These are phyloP conservation scores for Dendrocincla tyrannina DNA, from an alignment of 2,797 vertebrate genomes.

Conservation along the genomic window DNA sequence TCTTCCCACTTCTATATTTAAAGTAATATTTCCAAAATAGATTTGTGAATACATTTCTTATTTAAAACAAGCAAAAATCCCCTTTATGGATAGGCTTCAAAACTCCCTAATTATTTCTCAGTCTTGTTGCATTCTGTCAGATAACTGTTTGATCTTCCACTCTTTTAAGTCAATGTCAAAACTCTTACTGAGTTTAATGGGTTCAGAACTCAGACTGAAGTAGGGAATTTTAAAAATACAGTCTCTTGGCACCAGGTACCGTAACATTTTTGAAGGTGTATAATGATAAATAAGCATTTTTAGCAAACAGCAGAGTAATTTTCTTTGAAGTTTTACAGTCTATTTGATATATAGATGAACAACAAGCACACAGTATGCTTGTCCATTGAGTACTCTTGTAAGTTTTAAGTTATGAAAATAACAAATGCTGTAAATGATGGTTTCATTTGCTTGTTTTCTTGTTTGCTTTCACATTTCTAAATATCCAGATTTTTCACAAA, in stretches of 20 bases:
- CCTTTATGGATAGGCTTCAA: conserved; percentile 25
- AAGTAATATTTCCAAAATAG: conserved; percentile 54
- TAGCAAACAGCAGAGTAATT: neutral
- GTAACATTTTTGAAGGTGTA: conserved; percentile 38
- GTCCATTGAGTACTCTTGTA: neutral
- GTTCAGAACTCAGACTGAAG: conserved; percentile 7
- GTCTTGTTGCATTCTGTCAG: conserved; percentile 45
- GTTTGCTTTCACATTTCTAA: neutral
- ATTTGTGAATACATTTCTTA: neutral
- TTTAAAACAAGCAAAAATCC: conserved; percentile 43
- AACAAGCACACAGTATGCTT: neutral
- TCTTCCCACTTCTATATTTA: conserved; percentile 14
- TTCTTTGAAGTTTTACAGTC: conserved; percentile 47
- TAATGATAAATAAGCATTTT: conserved; percentile 41
- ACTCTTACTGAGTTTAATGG: conserved; percentile 29
- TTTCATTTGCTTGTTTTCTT: neutral
- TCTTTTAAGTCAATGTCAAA: conserved; percentile 54
- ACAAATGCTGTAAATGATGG: neutral
- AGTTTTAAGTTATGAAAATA: neutral
- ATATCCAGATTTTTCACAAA: neutral
- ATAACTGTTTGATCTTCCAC: conserved; percentile 56
- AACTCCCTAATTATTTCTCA: conserved; percentile 59
- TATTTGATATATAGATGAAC: neutral
- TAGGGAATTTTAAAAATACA: conserved; percentile 59
- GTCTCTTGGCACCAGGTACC: conserved; percentile 14